Conservation (phyloP, 2,888 invertebrate species). For the Embidobia sp. region DNA sequence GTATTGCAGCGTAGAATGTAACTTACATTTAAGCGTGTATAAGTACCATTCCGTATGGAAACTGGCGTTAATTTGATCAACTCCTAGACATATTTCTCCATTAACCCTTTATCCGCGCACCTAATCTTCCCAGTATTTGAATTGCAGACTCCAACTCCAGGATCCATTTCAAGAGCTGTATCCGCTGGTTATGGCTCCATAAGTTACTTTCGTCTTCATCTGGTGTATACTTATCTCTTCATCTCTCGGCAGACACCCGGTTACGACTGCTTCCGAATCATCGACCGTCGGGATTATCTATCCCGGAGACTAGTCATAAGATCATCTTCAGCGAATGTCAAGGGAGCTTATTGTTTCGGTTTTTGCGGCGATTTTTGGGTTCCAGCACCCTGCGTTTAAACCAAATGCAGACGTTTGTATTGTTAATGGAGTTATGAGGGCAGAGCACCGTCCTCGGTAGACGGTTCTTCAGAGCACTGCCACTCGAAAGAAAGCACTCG, state of each 20-base stretch:
- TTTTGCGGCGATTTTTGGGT: constrained; percentile 7
- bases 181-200: no score
- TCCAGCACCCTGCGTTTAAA: constrained; percentile 36
- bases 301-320: no score
- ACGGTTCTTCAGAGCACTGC: constrained; percentile 49
- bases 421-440: constrained; percentile 56
- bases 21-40: neutral
- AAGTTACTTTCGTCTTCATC: no score
- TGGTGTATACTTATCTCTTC: no score
- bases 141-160: constrained; percentile 15
- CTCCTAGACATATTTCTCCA: constrained; percentile 19
- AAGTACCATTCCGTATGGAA: constrained; percentile 1
- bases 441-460: constrained; percentile 41
- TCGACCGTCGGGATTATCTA: no score
- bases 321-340: no score
- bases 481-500: constrained; percentile 60
- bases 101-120: constrained; percentile 7
- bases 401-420: constrained; percentile 57
- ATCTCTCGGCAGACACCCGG: neutral
- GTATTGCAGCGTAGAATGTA: no score
- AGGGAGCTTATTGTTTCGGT: constrained; percentile 7
- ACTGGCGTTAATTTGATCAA: constrained; percentile 37
- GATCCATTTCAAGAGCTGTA: no score
- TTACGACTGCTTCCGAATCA: no score
- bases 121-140: constrained; percentile 25